Conservation (phyloP, 2,797 vertebrate species). For the Poecile montanus region DNA sequence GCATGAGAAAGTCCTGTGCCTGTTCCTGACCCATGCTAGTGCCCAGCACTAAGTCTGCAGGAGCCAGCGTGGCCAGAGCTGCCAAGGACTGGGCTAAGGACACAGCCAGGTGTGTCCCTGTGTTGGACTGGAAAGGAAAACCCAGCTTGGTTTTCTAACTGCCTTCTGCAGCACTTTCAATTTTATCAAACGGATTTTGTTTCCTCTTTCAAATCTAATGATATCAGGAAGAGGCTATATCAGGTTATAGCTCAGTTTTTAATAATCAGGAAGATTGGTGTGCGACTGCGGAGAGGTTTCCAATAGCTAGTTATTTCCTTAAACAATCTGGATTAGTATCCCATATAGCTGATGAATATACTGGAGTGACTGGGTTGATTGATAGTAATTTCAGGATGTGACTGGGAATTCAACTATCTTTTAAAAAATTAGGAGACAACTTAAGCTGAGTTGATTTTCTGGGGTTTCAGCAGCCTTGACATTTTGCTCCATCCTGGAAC, state of each 20-base stretch:
- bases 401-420: not conserved
- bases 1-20: rapidly evolving
- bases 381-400: not conserved
- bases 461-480: not conserved
- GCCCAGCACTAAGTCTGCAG: not conserved
- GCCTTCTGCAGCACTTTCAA: not conserved
- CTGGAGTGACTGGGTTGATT: not conserved
- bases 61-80: not conserved
- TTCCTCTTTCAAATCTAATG: not conserved
- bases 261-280: not conserved
- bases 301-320: not conserved
- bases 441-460: not conserved
- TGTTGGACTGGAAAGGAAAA: not conserved
- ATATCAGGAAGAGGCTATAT: not conserved
- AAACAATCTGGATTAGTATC: not conserved
- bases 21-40: rapidly evolving
- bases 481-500: not conserved
- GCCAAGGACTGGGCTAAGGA: not conserved
- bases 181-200: not conserved
- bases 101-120: not conserved
- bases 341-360: not conserved
- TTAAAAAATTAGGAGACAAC: not conserved
- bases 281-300: not conserved
- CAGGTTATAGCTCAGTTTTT: not conserved
- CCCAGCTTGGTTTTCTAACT: not conserved